phyloP scores from a whole-genome alignment of 2,888 invertebrate species.

The Tipula vernalis region DNA sequence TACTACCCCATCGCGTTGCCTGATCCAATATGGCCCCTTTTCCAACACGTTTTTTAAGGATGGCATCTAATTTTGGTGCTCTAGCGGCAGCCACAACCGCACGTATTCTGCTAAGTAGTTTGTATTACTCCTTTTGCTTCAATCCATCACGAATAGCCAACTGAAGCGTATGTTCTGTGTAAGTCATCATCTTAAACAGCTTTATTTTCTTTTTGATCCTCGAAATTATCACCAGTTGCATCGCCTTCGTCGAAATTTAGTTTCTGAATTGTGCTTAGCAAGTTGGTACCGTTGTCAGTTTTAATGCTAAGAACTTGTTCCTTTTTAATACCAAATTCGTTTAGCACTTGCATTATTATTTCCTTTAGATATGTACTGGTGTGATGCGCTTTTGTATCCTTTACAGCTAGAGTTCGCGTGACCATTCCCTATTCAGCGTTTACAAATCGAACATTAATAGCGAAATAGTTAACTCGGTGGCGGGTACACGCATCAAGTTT shows the following conservation, averaged over 20 bases:
- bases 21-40: no score
- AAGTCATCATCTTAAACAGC: neutral
- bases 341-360: neutral
- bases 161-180: neutral
- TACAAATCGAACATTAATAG: neutral
- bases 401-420: neutral
- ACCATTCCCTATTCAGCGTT: neutral
- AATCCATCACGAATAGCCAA: conserved; percentile 5
- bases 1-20: neutral
- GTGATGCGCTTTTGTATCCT: neutral
- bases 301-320: neutral
- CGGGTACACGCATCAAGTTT: conserved; percentile 8
- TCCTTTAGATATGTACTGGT: neutral
- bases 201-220: neutral
- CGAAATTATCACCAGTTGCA: neutral
- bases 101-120: no score
- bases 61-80: neutral
- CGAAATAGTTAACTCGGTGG: conserved; percentile 7
- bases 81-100: no score
- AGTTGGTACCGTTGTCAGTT: neutral
- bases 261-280: neutral
- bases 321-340: neutral
- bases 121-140: no score
- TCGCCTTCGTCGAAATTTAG: neutral
- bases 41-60: no score